Conservation (phyloP, 2,888 invertebrate genomes). For the Tridacna crocea region DNA sequence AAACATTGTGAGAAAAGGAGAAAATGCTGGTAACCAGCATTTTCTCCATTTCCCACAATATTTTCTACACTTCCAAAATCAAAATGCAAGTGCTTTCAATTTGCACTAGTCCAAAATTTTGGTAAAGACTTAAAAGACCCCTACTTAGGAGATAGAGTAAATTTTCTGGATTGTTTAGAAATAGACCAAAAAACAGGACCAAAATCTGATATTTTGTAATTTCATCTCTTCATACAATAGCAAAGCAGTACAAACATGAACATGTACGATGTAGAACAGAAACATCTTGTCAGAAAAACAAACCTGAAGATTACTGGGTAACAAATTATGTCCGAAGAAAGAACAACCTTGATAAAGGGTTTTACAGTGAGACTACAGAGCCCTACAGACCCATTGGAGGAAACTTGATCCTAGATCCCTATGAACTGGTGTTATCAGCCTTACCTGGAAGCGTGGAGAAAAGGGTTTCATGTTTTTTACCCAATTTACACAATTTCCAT, state of each 20-base stretch:
- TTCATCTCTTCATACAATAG: conserved; percentile 15
- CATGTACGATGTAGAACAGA: conserved; percentile 63
- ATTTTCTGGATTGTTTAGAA: too few relatives aligned
- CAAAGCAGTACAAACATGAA: conserved; percentile 50
- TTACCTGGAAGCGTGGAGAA: conserved; percentile 55
- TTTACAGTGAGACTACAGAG: conserved; percentile 57
- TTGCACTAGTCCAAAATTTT: too few relatives aligned
- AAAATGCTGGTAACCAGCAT: too few relatives aligned
- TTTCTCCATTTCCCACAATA: too few relatives aligned
- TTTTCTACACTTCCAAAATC: too few relatives aligned
- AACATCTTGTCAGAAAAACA: conserved; percentile 53
- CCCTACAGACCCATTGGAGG: conserved; percentile 65
- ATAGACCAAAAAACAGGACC: too few relatives aligned
- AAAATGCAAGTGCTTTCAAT: too few relatives aligned
- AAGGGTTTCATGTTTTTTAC: conserved; percentile 46
- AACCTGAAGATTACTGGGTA: conserved; percentile 65
- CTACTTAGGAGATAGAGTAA: too few relatives aligned
- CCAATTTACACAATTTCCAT: too few relatives aligned
- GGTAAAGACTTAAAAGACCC: too few relatives aligned
- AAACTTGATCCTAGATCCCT: conserved; percentile 63
- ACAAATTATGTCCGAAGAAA: conserved; percentile 55
- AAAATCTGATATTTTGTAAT: too few relatives aligned
- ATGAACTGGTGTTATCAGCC: conserved; percentile 61
- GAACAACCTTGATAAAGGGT: conserved; percentile 62
- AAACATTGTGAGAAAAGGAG: too few relatives aligned